Base-by-base conservation (phyloP, 2,888 invertebrate species). In the Luffia ferchaultella region DNA sequence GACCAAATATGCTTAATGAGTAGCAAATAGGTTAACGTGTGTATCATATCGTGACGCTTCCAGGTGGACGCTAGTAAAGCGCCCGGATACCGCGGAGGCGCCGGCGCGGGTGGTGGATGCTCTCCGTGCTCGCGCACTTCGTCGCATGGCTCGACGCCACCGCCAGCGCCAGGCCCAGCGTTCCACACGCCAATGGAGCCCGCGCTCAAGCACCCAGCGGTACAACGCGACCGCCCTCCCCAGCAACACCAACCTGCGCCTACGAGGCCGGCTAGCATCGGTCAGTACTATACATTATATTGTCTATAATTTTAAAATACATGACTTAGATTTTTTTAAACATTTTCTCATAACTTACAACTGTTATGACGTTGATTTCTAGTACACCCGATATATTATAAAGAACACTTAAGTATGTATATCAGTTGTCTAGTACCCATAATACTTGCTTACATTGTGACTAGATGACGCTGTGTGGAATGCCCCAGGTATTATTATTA, bases 1-100 rank as follows among this genome's bases (percentile, higher is more conserved):
- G n/a, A n/a, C n/a, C n/a, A n/a, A n/a, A n/a, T n/a, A n/a, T n/a
- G n/a, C n/a, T n/a, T n/a, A n/a, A n/a, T n/a, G n/a, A n/a, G n/a
- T n/a, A n/a, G n/a, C n/a, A n/a, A n/a, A n/a, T n/a, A n/a, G n/a
- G n/a, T n/a, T n/a, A n/a, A n/a, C n/a, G n/a, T n/a, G n/a, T n/a
- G n/a, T n/a, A n/a, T n/a, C n/a, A n/a, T n/a, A n/a, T n/a, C n/a
- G n/a, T n/a, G n/a, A n/a, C n/a, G n/a, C n/a, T n/a, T n/a, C 30
- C 79, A 90, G 82, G 94, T 90, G 54, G 95, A 96, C 77, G 93
- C 92, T 2, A 90, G 93, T 45, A 96, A 96, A 76, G 96, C 96
- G 53, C 96, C 96, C 0, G 96, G 96, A 1, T 96, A 96, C 73
- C 88, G 95, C 63, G 93, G 92, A 49, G 90, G 87, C 7, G 63